Evolutionary conservation across 1,140 invertebrate species (phyloP), one percentile per base, ranked within the genome.

Genomic region (Ephestia elutella): DNA sequence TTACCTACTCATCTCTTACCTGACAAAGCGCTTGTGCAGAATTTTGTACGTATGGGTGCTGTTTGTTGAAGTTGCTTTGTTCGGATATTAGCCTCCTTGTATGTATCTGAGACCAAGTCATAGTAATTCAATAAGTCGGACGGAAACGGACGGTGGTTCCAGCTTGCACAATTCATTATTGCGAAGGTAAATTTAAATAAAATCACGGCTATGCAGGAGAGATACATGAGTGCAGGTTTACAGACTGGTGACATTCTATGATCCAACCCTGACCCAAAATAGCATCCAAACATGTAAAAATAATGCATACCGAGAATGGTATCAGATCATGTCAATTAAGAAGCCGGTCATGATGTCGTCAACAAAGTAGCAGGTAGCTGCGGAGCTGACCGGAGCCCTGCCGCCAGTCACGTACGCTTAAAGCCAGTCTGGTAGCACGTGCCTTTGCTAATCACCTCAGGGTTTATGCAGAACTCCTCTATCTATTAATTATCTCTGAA

Each of bases 331-430:
- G 60, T 64, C 21, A 60, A 72, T 75, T 72, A 72, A 68, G 32
- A 71, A 74, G 70, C 58, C 67, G 73, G 78, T 72, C 70, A 78
- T 72, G 73, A 70, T 73, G 50, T 15, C 20, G 44, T 57, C 38
- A 44, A 44, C 38, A 44, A 44, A 15, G 10, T 4, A 15, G n/a
- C n/a, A 19, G 32, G 44, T 53, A 21, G 25, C 5, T 25, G 20
- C 48, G 38, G 51, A 11, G 30, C 11, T 10, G 4, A 54, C 59
- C 30, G 60, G 60, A 64, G 68, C 66, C 72, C 70, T 84, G 79
- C 56, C 61, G 21, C 30, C 44, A 68, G 76, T 84, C 81, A 84
- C 81, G 81, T 84, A 80, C 72, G 69, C 78, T 71, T 67, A 64
- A 66, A 54, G 54, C 48, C 48, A 48, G 59, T 60, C 49, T 63